Evolutionary conservation across 2,888 invertebrate genomes (phyloP).

Genomic region (Tenodera sinensis): DNA sequence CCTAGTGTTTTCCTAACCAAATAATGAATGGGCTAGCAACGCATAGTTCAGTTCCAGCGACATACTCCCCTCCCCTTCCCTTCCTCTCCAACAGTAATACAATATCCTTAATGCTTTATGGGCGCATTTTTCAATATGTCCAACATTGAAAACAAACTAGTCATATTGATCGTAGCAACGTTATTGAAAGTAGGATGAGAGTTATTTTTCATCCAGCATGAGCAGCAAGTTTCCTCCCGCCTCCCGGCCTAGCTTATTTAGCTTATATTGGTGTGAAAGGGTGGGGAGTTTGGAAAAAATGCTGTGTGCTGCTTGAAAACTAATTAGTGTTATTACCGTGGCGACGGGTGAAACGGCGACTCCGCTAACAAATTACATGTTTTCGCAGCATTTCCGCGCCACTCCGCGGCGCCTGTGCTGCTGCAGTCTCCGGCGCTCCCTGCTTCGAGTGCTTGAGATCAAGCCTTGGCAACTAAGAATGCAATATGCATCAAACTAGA

Average conservation of each 20-base stretch:
- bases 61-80: background rate
- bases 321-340: slow-evolving; percentile 8
- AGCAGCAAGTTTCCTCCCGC: background rate
- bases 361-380: background rate
- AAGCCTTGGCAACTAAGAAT: background rate
- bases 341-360: background rate
- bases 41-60: background rate
- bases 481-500: too few relatives aligned
- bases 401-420: background rate
- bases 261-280: background rate
- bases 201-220: background rate
- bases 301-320: background rate
- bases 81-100: background rate
- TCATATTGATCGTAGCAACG: background rate
- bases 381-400: background rate
- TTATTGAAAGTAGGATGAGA: slow-evolving; percentile 7
- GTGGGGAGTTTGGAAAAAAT: background rate
- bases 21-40: background rate
- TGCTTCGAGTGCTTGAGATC: background rate
- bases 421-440: too few relatives aligned
- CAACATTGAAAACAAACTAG: slow-evolving; percentile 11
- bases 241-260: background rate
- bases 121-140: slow-evolving; percentile 9
- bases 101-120: slow-evolving; percentile 11
- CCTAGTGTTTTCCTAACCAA: background rate